These are phyloP conservation scores for Calliphora vomitoria DNA, from an alignment of 2,888 invertebrate genomes.

Conservation along the genomic window DNA sequence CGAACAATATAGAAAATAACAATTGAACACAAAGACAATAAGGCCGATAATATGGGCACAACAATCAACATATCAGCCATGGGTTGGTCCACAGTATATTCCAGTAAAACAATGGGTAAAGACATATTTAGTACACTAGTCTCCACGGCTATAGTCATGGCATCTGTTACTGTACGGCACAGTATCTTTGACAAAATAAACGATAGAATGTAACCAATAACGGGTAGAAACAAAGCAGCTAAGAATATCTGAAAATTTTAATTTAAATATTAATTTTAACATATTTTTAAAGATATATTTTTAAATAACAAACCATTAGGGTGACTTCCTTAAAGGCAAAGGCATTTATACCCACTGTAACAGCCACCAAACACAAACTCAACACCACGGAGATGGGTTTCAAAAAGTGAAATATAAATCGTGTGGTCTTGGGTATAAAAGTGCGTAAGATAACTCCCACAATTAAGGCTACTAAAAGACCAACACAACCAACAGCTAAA, in stretches of 20 bases:
- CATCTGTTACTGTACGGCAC: constrained; percentile 87
- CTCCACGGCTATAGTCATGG: constrained; percentile 93
- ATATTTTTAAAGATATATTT: neutral
- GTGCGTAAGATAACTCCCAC: constrained; percentile 88
- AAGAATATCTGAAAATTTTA: constrained; percentile 67
- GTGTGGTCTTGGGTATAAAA: constrained; percentile 88
- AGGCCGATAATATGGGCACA: constrained; percentile 93
- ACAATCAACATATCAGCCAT: constrained; percentile 94
- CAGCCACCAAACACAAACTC: constrained; percentile 91
- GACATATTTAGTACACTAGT: constrained; percentile 96
- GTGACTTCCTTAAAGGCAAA: constrained; percentile 90
- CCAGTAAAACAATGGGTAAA: constrained; percentile 92
- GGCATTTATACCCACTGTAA: constrained; percentile 92
- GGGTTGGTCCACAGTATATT: constrained; percentile 91
- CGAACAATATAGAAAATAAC: constrained; percentile 86
- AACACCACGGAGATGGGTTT: constrained; percentile 92
- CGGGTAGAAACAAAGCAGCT: constrained; percentile 78
- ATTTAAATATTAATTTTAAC: neutral
- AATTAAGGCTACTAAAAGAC: constrained; percentile 89
- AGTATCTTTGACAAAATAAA: constrained; percentile 86
- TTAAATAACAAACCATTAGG: constrained; percentile 55
- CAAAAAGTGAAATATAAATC: constrained; percentile 90
- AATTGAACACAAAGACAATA: constrained; percentile 95
- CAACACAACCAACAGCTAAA: constrained; percentile 89
- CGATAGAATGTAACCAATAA: constrained; percentile 90